Conservation (phyloP, 2,113 vertebrate species). For the Glaucidium brasilianum region DNA sequence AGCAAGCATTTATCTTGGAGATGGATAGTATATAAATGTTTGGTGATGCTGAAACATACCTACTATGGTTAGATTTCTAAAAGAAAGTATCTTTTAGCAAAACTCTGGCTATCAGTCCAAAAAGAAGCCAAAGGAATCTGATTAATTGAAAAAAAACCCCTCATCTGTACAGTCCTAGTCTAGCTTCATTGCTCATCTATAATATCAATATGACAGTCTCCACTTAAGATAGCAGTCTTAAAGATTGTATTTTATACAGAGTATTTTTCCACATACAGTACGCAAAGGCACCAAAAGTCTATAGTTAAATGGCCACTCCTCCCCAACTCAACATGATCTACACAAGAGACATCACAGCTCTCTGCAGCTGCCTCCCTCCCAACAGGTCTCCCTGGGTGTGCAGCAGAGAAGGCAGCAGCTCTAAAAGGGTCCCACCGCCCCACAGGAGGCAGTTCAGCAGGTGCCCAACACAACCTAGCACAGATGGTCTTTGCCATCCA, state of each 20-base stretch:
- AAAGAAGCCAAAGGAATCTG: not conserved
- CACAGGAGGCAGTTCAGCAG: fast-evolving
- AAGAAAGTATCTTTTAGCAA: not conserved
- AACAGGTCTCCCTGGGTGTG: not conserved
- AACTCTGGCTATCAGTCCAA: not conserved
- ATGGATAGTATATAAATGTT: not conserved
- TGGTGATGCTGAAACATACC: not conserved
- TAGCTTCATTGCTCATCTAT: not conserved
- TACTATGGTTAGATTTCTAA: not conserved
- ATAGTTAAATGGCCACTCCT: not conserved
- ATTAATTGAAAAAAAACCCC: not conserved
- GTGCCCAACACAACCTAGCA: not conserved
- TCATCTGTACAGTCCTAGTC: not conserved
- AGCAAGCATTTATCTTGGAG: not conserved
- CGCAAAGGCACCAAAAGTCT: not conserved
- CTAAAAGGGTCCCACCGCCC: not conserved
- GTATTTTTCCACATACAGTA: not conserved
- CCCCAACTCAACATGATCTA: not conserved
- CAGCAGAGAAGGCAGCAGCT: not conserved
- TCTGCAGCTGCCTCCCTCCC: not conserved
- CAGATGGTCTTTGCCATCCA: not conserved
- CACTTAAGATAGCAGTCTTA: not conserved
- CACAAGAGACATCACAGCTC: not conserved
- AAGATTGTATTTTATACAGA: not conserved
- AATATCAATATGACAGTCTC: not conserved